Base-by-base conservation (phyloP, 2,888 invertebrate genomes). In the Agrypnus murinus region DNA sequence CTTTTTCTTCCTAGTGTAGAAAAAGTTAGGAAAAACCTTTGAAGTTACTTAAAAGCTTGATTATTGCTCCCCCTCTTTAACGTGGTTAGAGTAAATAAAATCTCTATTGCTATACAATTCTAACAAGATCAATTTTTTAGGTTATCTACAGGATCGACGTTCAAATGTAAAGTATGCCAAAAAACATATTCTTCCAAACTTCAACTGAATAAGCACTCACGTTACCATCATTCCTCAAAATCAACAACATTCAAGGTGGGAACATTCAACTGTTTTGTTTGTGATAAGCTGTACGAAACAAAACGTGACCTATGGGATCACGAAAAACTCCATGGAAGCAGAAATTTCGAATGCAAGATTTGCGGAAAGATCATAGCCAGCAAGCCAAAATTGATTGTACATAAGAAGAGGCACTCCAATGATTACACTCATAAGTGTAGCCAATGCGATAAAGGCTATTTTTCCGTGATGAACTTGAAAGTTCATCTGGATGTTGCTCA, bases 401-500 rank as follows among this genome's bases (percentile, higher is more conserved):
- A 62, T n/a, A 46, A 62, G 34, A 46, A 36, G n/a, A 12, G 48
- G 10, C 84, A 84, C 73, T 79, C 81, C 10, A 81, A 83, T 15
- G 65, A 77, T 12, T 76, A 86, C 70, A 87, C 87, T 72, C 89
- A 88, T 78, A 87, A 86, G 76, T 89, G 89, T 78, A 86, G 86
- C 55, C 84, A 86, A 8, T 89, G 89, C 79, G 87, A 87, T 75
- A 88, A 89, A 79, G 88, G 88, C n/a, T 89, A 89, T 72, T 87
- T 87, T 82, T 87, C 88, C 72, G 83, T 86, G 62, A 86, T 87
- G 34, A 88, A 88, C 84, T 88, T 88, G 69, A 85, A 87, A 77
- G 89, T 89, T 63, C 90, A 90, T 82, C 87, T 87, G 76, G 89
- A 89, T 79, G 89, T 87, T 32, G 89, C 89, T 81, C 88, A 87